These are phyloP conservation scores for Pungitius pungitius DNA, from an alignment of 2,113 vertebrate species.

Conservation along the genomic window DNA sequence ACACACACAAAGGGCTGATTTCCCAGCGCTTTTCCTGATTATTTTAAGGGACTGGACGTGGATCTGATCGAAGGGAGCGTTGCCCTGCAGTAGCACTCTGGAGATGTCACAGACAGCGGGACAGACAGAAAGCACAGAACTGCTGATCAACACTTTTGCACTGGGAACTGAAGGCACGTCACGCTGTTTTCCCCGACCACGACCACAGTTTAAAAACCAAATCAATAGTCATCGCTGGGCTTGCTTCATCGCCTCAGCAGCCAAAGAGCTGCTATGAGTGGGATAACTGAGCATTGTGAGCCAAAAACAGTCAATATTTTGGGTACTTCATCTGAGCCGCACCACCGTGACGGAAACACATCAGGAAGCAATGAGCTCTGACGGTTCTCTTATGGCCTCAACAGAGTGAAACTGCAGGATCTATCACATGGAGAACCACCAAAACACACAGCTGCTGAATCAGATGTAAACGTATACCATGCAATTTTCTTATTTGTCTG, in stretches of 20 bases:
- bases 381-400: conserved; percentile 6
- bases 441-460: not conserved
- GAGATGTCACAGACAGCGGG: conserved; percentile 43
- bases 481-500: not conserved
- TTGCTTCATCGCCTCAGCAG: conserved; percentile 49
- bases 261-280: conserved; percentile 25
- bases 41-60: conserved; percentile 18
- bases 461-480: not conserved
- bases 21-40: conserved; percentile 30
- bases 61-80: conserved; percentile 23
- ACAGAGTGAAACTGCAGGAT: conserved; percentile 18
- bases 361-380: conserved; percentile 19
- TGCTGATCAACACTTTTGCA: conserved; percentile 56
- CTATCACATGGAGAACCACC: not conserved
- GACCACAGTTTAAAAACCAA: conserved; percentile 47
- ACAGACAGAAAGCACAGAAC: conserved; percentile 42
- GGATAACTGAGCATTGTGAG: conserved; percentile 53
- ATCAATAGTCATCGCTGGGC: conserved; percentile 50
- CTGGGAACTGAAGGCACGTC: conserved; percentile 52
- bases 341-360: conserved; percentile 34
- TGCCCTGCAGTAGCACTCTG: conserved; percentile 40
- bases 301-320: conserved; percentile 54
- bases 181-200: conserved; percentile 22
- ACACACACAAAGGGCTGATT: conserved; percentile 42
- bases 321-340: conserved; percentile 29